Conservation (phyloP, 1,140 invertebrate genomes). For the Trachymyrmex septentrionalis region DNA sequence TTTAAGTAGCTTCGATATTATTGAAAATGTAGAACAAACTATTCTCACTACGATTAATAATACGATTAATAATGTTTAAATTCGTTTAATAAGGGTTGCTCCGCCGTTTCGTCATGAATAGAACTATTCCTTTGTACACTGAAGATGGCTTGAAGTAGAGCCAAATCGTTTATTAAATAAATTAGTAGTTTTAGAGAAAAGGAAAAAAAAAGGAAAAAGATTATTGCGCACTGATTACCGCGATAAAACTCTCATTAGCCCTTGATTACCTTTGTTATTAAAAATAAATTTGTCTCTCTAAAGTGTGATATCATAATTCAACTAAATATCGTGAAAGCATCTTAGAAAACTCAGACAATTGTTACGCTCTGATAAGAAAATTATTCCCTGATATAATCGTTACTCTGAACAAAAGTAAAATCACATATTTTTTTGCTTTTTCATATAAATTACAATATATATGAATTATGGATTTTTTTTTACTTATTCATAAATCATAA, state of each 20-base stretch:
- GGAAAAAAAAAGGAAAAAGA: no score
- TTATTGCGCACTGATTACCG: no score
- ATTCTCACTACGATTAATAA: no score
- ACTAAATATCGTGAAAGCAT: neutral
- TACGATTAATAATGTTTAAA: neutral
- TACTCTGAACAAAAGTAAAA: constrained; percentile 34
- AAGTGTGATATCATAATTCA: neutral
- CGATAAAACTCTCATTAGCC: no score
- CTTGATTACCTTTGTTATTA: neutral
- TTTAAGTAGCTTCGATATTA: neutral
- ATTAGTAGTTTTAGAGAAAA: no score
- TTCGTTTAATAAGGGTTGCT: neutral
- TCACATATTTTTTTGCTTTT: neutral
- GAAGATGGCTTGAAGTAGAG: no score
- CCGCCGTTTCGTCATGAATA: no score
- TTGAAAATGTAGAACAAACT: constrained; percentile 4
- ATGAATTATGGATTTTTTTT: neutral
- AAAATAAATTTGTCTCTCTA: neutral
- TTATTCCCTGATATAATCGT: neutral
- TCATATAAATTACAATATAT: neutral
- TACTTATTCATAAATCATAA: neutral
- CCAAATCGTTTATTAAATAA: no score
- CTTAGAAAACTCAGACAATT: neutral
- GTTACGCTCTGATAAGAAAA: constrained; percentile 32
- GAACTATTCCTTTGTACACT: no score